Evolutionary conservation across 2,888 invertebrate species (phyloP), one percentile per base, ranked within the genome.

Genomic region (Phytoseiulus persimilis): DNA sequence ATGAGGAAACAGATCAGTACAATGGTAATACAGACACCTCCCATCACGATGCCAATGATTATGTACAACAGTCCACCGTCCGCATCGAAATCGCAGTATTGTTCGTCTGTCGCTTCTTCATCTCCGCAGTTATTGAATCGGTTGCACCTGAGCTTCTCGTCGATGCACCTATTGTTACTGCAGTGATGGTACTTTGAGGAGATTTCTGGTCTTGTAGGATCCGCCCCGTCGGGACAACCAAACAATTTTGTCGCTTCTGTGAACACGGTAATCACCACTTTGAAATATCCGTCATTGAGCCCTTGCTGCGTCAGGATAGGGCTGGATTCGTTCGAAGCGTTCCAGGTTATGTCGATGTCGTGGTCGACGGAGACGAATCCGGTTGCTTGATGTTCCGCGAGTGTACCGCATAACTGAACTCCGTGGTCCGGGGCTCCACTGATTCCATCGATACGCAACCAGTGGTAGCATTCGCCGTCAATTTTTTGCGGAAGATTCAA

Each of bases 41-140:
- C 87, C 31, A 87, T 39, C 32, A 87, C 87, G n/a, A 87, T 32
- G 28, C 87, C 87, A 23, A 87, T 3, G 0, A 87, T 33, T 0
- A 32, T 31, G 33, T 33, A 33, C 33, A 31, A 33, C 28, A 87
- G 32, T 6, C 33, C 32, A 33, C 31, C 14, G 6, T 23, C 33
- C 5, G 28, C 5, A 6, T 31, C n/a, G n/a, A 6, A 23, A n/a
- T 23, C 6, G 45, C 87, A 87, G 87, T 87, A 11, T 28, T 39
- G n/a, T 18, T 87, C 87, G n/a, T 87, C 87, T 5, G 87, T 31
- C 33, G 39, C 87, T 45, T 87, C 87, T 6, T 3, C 9, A 33
- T 87, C 87, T 32, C 32, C 87, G 32, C 87, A 87, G 18, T 83
- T 83, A n/a, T 87, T 87, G 32, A 87, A 87, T 87, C 87, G 14